Percentiles rank a stretch among this genome's conserved stretches.
Conservation (phyloP, 1,140 invertebrate species). For the Drosophila nigrodunni region DNA sequence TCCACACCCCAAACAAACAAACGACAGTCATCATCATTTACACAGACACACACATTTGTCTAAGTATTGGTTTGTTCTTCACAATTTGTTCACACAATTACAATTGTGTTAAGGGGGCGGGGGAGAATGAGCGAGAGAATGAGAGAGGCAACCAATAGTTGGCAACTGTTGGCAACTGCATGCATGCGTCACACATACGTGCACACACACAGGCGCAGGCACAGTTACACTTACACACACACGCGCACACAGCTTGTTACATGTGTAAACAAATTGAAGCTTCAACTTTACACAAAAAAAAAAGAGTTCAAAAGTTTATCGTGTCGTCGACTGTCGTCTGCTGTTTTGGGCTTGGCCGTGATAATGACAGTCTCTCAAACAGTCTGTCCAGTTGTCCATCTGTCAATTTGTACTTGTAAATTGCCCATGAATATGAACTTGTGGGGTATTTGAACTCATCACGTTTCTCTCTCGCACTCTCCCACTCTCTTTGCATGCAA, state of each 20-base stretch:
- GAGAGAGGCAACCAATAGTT: constrained; percentile 6
- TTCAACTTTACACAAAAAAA: constrained; percentile 23
- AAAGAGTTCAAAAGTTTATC: constrained; percentile 79
- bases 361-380: constrained; percentile 61
- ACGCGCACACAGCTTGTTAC: not conserved
- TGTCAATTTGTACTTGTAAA: constrained; percentile 66
- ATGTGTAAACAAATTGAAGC: constrained; percentile 47
- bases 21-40: constrained; percentile 37
- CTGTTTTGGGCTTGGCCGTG: constrained; percentile 64
- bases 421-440: constrained; percentile 58
- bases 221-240: constrained; percentile 9
- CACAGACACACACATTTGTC: not conserved
- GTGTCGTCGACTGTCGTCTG: constrained; percentile 36
- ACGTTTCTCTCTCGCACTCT: not conserved
- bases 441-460: constrained; percentile 13
- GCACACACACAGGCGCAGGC: constrained; percentile 4
- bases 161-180: constrained; percentile 34
- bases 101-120: constrained; percentile 9
- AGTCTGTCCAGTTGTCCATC: constrained; percentile 9
- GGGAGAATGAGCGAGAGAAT: not conserved
- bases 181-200: constrained; percentile 24
- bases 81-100: constrained; percentile 60
- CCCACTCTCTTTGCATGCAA: not conserved
- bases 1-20: constrained; percentile 9
- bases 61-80: constrained; percentile 2